Evolutionary conservation across 2,113 vertebrate species (phyloP), one percentile per base, ranked within the genome.

Genomic region (Tragelaphus buxtoni): DNA sequence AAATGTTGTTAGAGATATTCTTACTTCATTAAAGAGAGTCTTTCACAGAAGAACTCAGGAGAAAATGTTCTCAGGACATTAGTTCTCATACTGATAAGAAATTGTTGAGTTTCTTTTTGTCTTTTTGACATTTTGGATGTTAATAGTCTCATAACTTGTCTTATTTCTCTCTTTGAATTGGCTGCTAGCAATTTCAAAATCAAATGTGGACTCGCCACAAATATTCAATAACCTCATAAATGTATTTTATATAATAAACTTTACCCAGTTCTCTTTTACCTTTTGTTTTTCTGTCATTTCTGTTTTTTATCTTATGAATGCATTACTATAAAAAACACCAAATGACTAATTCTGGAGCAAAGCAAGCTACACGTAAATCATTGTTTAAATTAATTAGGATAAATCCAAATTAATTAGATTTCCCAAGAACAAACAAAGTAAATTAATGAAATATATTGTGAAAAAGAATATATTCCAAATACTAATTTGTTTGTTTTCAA

Each of bases 131-230:
- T 39, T 84, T 61, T 84, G 61, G 22, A 87, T 47, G 39, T 18
- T 47, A 32, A 35, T 79, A 93, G 20, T 69, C 11, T 47, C 12
- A 2, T 42, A 95, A 80, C 11, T 74, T 51, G 69, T 91, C 55
- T 65, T 95, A 65, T 32, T 89, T 94, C n/a, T 97, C 80, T 90
- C 51, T 89, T 94, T 96, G 51, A 95, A 55, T 81, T 80, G 42
- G 11, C 74, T 95, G 80, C 28, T 72, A 87, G 18, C 4, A 95
- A 95, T 61, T 93, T 91, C 74, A 96, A 47, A 96, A 93, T 83
- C 87, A 91, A 96, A 95, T 92, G 69, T 89, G n/a, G 47, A 81
- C 32, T 45, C 39, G 82, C 18, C 55, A 83, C 20, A 58, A 72
- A 4, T 74, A 86, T 63, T 53, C 65, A 83, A 84, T 85, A 94